Conservation (phyloP, 92 coral and sea anemone genomes). For the Ricordea florida region DNA sequence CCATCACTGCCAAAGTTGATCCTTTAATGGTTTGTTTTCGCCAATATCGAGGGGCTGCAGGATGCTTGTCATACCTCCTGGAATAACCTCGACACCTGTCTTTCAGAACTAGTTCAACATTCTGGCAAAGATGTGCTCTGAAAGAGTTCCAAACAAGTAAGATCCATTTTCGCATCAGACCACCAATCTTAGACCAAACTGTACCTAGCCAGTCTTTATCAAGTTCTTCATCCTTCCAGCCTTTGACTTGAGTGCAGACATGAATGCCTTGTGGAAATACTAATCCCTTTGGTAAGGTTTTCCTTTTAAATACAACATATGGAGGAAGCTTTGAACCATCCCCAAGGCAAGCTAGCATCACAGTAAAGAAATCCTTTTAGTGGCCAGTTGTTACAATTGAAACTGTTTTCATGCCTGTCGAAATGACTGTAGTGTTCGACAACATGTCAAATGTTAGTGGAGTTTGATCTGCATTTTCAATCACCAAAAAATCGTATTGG, state of each 20-base stretch:
- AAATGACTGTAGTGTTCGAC: background rate
- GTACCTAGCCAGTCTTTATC: constrained; percentile 3
- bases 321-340: constrained; percentile 12
- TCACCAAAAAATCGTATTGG: background rate
- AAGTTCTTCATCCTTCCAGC: constrained; percentile 25
- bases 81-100: too few relatives aligned
- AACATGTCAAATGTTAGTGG: constrained; percentile 32
- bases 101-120: too few relatives aligned
- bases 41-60: too few relatives aligned
- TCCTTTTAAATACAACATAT: constrained; percentile 9
- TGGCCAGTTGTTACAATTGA: constrained; percentile 7
- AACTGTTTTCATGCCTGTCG: background rate
- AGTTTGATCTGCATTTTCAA: constrained; percentile 18
- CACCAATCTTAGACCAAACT: constrained; percentile 18
- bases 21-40: too few relatives aligned
- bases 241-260: constrained; percentile 10
- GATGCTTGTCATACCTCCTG: too few relatives aligned
- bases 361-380: constrained; percentile 10
- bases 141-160: constrained; percentile 16
- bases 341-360: constrained; percentile 17
- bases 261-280: constrained; percentile 14
- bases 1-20: too few relatives aligned
- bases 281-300: constrained; percentile 10
- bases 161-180: background rate
- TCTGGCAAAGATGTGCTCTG: too few relatives aligned